Percentiles rank a stretch among this genome's conserved stretches.
phyloP scores from a whole-genome alignment of 2,797 vertebrate species.

The Acestrorhynchus altus region DNA sequence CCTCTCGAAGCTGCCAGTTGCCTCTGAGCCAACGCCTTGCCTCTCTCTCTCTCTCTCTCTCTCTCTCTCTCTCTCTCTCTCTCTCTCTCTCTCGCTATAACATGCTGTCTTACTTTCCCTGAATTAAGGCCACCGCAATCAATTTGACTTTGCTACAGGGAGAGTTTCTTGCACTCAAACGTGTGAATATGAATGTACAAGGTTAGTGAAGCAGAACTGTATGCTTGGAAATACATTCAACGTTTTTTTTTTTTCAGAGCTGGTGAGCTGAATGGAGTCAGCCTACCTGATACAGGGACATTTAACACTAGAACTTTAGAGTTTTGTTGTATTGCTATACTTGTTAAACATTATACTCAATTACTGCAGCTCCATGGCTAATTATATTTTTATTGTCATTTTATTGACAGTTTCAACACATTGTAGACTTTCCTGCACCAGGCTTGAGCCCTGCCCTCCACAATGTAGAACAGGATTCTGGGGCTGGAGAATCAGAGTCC shows the following conservation, averaged over 20 bases:
- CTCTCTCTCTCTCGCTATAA: conserved; percentile 41
- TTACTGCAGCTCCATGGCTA: no score
- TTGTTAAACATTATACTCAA: background rate
- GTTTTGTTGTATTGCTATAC: background rate
- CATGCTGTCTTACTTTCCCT: conserved; percentile 43
- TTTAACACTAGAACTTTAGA: background rate
- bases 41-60: no score
- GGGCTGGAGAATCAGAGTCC: no score
- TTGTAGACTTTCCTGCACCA: no score
- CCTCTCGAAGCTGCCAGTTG: conserved; percentile 53
- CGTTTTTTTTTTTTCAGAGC: background rate
- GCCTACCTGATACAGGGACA: background rate
- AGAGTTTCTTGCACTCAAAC: background rate
- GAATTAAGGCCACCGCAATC: conserved; percentile 47
- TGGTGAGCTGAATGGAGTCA: background rate
- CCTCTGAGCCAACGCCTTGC: conserved; percentile 31
- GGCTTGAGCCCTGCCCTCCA: no score
- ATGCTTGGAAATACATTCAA: background rate
- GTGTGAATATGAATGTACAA: background rate
- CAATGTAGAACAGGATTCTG: no score
- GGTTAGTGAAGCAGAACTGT: background rate
- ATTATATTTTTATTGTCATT: no score
- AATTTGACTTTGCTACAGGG: conserved; percentile 25
- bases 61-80: no score
- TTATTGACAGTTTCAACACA: no score